Conservation (phyloP, 2,888 invertebrate genomes). For the Sussaba pulchella region DNA sequence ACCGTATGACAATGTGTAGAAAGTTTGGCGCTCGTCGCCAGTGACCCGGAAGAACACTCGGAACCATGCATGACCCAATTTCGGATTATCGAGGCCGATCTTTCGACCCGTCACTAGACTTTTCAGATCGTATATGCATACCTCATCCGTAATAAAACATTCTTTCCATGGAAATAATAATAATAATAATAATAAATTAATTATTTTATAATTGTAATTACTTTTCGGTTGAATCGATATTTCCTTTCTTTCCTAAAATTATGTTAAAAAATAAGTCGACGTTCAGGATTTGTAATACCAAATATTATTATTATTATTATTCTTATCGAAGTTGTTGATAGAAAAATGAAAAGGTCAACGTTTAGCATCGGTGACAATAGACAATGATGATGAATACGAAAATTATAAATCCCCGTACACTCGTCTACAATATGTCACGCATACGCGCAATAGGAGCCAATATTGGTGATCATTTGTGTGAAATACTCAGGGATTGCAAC, state of each 20-base stretch:
- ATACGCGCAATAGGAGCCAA: background rate
- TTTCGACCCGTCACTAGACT: background rate
- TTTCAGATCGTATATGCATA: background rate
- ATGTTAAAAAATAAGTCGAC: too few species aligned
- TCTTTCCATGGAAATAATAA: background rate
- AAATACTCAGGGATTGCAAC: background rate
- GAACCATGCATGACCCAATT: conserved; percentile 80
- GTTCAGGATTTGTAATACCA: too few species aligned
- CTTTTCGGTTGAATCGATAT: too few species aligned
- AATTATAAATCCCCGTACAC: background rate
- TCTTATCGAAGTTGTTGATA: background rate
- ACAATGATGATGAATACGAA: background rate
- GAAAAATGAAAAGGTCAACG: background rate
- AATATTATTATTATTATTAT: too few species aligned
- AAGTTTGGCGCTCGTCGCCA: conserved; percentile 73
- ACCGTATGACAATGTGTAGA: conserved; percentile 76
- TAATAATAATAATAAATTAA: background rate
- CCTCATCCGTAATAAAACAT: background rate
- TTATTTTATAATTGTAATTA: too few species aligned
- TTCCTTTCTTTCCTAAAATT: too few species aligned
- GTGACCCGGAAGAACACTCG: conserved; percentile 82
- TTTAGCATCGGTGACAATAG: background rate
- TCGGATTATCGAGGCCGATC: conserved; percentile 65
- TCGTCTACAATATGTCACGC: conserved; percentile 6
- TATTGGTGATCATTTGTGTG: conserved; percentile 4